Evolutionary conservation across 2,888 invertebrate species (phyloP), one percentile per base, ranked within the genome.

Genomic region (Leucophenga montana): DNA sequence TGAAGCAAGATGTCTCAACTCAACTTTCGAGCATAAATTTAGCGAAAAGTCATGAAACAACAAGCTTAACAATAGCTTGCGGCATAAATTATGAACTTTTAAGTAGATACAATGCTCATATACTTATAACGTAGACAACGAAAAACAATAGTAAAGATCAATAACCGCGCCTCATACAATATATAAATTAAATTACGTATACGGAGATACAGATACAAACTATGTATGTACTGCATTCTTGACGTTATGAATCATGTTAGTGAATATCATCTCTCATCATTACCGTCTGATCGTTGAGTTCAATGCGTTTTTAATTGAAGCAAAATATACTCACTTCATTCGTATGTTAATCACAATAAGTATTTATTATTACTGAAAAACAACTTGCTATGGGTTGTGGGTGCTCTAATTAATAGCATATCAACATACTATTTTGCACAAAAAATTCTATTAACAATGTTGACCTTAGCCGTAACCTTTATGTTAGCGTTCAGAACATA

Each of bases 111-210:
- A 56, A 65, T 33, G 72, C 62, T 62, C n/a, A n/a, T n/a, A n/a
- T n/a, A n/a, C n/a, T n/a, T n/a, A n/a, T n/a, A n/a, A 72, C 66
- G 48, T 33, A 64, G 18, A 64, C 1, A 22, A 74, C 44, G 66
- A 70, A 70, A 74, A 69, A 73, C 77, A 74, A 71, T 67, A 67
- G 64, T 71, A 77, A 77, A 77, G 80, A 82, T 80, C 81, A 82
- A 82, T 80, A 82, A 79, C 78, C 80, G 81, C 33, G 62, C 18
- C 62, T 62, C n/a, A n/a, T n/a, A n/a, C 67, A n/a, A 33, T 20
- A 48, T 71, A 79, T 72, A 72, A 79, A 82, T 80, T 80, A 69
- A 82, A 80, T 79, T 80, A 80, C 79, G 76, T 79, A n/a, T 80
- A 64, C 73, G 73, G 74, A 75, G 77, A 72, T 79, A 39, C 1